These are phyloP conservation scores for Thera obeliscata DNA, from an alignment of 2,888 invertebrate species.

Conservation along the genomic window DNA sequence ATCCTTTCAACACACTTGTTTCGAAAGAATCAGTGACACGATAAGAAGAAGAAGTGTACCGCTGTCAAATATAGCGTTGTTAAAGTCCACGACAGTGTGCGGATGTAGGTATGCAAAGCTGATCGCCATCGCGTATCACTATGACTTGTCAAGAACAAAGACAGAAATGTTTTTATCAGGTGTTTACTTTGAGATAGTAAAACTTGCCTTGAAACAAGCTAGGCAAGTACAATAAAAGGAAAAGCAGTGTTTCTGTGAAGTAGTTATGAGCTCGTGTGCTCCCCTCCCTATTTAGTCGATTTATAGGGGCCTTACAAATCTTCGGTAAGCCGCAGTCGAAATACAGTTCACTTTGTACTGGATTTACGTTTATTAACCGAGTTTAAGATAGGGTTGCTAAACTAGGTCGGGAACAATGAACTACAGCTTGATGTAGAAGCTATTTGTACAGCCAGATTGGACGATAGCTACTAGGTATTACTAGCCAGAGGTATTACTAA, in stretches of 20 bases:
- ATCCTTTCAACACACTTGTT: too few relatives aligned
- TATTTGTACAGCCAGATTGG: constrained; percentile 14
- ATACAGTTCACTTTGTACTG: constrained; percentile 68
- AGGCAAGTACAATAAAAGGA: not conserved
- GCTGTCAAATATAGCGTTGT: too few relatives aligned
- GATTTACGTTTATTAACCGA: constrained; percentile 74
- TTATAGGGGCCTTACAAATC: constrained; percentile 66
- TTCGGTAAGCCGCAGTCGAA: constrained; percentile 72
- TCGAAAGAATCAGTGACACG: too few relatives aligned
- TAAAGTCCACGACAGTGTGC: too few relatives aligned
- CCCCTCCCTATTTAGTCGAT: constrained; percentile 39
- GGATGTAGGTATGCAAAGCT: too few relatives aligned
- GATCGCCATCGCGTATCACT: too few relatives aligned
- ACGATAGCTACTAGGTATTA: not conserved
- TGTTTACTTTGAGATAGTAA: too few relatives aligned
- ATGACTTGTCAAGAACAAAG: too few relatives aligned
- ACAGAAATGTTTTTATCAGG: too few relatives aligned
- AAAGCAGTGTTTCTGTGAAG: constrained; percentile 4
- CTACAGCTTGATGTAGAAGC: constrained; percentile 11
- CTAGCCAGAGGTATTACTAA: not conserved
- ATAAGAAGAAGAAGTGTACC: too few relatives aligned
- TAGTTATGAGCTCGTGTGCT: constrained; percentile 20
- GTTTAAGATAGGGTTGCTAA: constrained; percentile 52
- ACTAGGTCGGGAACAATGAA: constrained; percentile 24
- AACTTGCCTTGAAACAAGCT: too few relatives aligned